Evolutionary conservation across 2,113 vertebrate species (phyloP), one percentile per base, ranked within the genome.

Genomic region (Grus americana): DNA sequence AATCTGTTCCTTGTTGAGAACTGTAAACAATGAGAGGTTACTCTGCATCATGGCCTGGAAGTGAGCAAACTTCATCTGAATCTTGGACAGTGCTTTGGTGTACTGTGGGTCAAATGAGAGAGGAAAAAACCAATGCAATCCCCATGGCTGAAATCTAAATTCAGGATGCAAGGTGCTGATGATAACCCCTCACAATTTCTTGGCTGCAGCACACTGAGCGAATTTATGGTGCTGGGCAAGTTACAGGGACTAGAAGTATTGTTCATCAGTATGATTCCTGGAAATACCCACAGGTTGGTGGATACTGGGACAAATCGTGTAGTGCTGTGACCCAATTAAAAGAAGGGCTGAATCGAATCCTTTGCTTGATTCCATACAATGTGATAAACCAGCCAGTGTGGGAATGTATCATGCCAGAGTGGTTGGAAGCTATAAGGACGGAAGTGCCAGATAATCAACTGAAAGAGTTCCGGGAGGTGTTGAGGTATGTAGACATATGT

Each of bases 361-460:
- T 99, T 78, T 99, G 99, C 97, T 98, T 99, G 96, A 99, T 99
- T 91, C 99, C 99, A 1, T 99, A 99, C 97, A 99, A 99, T 36
- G 99, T 99, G 84, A 99, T 99, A 97, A 99, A 97, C 94, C 99
- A 99, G 90, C 98, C 99, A 0, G 98, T 99, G 94, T 99, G 99
- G 99, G 99, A 99, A 90, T 99, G 99, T 73, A 99, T 99, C 67
- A 99, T 99, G 99, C 99, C 99, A 0, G 99, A 99, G 68, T 99
- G 99, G 99, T 68, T 99, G 94, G 99, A 99, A 98, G 98, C 99
- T 71, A 98, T 99, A 95, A 98, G 99, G 92, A 99, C 98, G 0
- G 99, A 99, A 97, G 99, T 99, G 88, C 99, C 99, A 3, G 99
- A 99, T 94, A 98, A 98, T 68, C 99, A 99, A 22, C 98, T 99